Evolutionary conservation across 2,113 vertebrate species (phyloP).

Genomic region (Morone chrysops): DNA sequence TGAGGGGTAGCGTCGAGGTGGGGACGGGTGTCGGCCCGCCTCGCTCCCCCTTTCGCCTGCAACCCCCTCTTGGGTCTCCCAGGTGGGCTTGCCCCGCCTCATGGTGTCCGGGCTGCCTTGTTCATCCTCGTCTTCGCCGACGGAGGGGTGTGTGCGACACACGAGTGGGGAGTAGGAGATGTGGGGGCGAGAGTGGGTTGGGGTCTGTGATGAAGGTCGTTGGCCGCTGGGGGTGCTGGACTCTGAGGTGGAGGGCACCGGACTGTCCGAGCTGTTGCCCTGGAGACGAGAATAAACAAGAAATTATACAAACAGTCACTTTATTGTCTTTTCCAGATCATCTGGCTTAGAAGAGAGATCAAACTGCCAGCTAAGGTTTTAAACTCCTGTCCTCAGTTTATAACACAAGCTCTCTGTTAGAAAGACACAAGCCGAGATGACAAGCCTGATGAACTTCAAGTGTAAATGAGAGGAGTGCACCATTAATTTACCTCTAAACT

Average conservation of each 20-base stretch:
- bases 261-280: conserved; percentile 96
- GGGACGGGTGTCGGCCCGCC: conserved; percentile 71
- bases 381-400: background rate
- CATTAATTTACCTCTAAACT: too few species aligned
- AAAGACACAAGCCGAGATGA: background rate
- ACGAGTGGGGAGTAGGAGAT: conserved; percentile 94
- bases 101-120: conserved; percentile 76
- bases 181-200: conserved; percentile 91
- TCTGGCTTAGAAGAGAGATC: background rate
- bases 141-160: conserved; percentile 86
- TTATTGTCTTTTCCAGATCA: background rate
- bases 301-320: background rate
- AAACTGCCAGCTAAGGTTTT: background rate
- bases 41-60: conserved; percentile 50
- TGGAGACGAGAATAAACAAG: conserved; percentile 65
- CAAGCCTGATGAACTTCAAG: too few species aligned
- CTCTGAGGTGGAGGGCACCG: conserved; percentile 96
- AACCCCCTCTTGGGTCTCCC: conserved; percentile 62
- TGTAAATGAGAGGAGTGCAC: too few species aligned
- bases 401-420: background rate
- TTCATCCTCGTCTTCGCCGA: conserved; percentile 73
- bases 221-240: conserved; percentile 95
- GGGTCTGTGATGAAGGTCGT: conserved; percentile 91
- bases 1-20: conserved; percentile 92
- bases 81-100: conserved; percentile 61